Evolutionary conservation across 2,113 vertebrate species (phyloP).

Genomic region (Marmota monax): DNA sequence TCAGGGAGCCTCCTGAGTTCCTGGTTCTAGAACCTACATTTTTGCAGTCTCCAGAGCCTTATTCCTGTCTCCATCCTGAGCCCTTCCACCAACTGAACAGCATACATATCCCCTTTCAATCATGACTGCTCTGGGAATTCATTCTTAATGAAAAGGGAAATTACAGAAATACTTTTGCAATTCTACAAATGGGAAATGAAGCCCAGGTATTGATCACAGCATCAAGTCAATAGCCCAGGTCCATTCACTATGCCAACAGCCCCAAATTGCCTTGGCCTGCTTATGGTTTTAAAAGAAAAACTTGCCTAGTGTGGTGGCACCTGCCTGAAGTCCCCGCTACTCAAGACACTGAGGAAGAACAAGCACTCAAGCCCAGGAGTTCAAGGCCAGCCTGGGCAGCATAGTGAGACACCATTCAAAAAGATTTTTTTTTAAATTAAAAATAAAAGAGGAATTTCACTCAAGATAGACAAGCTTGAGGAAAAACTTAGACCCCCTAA

Average conservation of each 20-base stretch:
- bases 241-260: neutral
- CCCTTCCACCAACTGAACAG: neutral
- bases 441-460: neutral
- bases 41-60: neutral
- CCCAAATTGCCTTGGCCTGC: neutral
- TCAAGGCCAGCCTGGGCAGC: neutral
- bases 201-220: neutral
- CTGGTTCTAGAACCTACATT: neutral
- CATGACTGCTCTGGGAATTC: neutral
- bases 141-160: neutral
- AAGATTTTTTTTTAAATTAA: neutral
- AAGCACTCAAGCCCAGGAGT: neutral
- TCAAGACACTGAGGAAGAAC: too few relatives aligned
- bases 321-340: neutral
- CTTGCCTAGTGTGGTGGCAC: too few relatives aligned
- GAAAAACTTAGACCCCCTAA: neutral
- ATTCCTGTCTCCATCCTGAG: neutral
- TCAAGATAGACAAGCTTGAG: neutral
- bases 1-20: neutral
- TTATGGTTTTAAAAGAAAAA: neutral
- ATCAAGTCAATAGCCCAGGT: neutral
- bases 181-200: neutral
- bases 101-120: neutral
- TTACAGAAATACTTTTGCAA: neutral
- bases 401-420: neutral